Base-by-base conservation (phyloP, 2,888 invertebrate species). In the Lamellibrachia columna region DNA sequence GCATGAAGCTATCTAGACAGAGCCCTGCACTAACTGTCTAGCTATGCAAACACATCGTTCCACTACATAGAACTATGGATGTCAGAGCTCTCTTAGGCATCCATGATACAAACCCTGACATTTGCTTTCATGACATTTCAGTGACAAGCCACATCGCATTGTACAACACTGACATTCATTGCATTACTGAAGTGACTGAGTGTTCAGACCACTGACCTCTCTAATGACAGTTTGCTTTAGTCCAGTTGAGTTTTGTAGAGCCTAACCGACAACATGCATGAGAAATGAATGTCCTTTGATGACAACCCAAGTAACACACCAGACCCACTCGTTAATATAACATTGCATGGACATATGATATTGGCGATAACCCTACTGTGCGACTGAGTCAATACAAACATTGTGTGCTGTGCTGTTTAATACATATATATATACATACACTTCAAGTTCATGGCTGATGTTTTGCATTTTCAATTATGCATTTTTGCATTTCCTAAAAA, bases 381-480 rank as follows among this genome's bases (percentile, higher is more conserved):
- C 15, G 75, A 11, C 1, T 58, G 58, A 58, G 75, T 75, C n/a
- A 22, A 75, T 6, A 22, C 75, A 75, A n/a, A 6, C n/a, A 2
- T 11, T 3, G 22, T 75, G 75, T 75, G 75, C 22, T 7, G 75
- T 75, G 75, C 75, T n/a, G 15, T 75, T 75, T 6, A 8, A 58
- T 58, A 15, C 2, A 75, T 22, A 22, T 28, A 28, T 28, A 28
- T 28, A 28, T 28, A 28, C 28, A 75, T 22, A 15, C n/a, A 75
- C 22, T 75, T 75, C 75, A 75, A 75, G 75, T 75, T 40, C 40
- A 40, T 40, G 40, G 40, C 40, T 40, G 40, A 40, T 60, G 75
- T 92, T 92, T 92, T 92, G 58, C 28, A 91, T 91, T 91, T 91
- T 52, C 11, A 28, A 6, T 52, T 22, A 11, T 52, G 52, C 52